Conservation (phyloP, 2,888 invertebrate genomes). For the Agrilus mali region DNA sequence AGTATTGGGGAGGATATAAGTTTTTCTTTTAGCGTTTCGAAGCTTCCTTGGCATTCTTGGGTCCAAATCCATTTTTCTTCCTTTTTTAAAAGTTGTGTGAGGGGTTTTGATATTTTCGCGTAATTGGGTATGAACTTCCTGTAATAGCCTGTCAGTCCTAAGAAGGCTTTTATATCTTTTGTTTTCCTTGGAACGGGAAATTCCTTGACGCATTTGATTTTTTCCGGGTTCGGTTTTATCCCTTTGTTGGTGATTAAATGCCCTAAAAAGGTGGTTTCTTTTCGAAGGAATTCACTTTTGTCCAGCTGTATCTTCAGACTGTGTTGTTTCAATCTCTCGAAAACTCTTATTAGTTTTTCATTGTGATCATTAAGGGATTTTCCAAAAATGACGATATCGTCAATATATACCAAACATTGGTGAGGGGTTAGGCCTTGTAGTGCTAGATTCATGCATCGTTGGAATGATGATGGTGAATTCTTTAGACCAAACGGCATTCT, state of each 20-base stretch:
- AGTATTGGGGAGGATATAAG: conserved; percentile 16
- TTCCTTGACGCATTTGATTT: conserved; percentile 15
- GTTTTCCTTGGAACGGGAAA: conserved; percentile 18
- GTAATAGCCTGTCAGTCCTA: conserved; percentile 1
- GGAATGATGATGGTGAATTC: conserved; percentile 29
- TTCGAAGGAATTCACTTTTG: conserved; percentile 23
- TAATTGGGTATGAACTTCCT: conserved; percentile 11
- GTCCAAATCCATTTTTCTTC: conserved; percentile 8
- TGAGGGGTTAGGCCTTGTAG: conserved; percentile 10
- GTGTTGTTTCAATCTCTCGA: conserved; percentile 15
- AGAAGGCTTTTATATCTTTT: too few species aligned
- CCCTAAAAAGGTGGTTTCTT: conserved; percentile 26
- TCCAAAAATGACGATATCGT: too few species aligned
- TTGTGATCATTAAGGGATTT: conserved; percentile 19
- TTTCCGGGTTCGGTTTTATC: conserved; percentile 24
- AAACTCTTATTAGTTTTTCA: conserved; percentile 19
- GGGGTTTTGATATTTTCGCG: conserved; percentile 9
- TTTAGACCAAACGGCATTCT: conserved; percentile 21
- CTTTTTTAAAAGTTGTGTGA: conserved; percentile 11
- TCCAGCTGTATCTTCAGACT: conserved; percentile 23
- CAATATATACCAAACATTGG: too few species aligned
- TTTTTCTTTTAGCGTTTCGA: conserved; percentile 11
- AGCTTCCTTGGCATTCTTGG: conserved; percentile 8
- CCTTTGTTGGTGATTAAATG: conserved; percentile 25
- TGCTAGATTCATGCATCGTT: conserved; percentile 22